A percentile compares a stretch with the other conserved stretches of the same genome.
Conservation (phyloP, 1,140 invertebrate genomes). For the Saccostrea cuccullata region DNA sequence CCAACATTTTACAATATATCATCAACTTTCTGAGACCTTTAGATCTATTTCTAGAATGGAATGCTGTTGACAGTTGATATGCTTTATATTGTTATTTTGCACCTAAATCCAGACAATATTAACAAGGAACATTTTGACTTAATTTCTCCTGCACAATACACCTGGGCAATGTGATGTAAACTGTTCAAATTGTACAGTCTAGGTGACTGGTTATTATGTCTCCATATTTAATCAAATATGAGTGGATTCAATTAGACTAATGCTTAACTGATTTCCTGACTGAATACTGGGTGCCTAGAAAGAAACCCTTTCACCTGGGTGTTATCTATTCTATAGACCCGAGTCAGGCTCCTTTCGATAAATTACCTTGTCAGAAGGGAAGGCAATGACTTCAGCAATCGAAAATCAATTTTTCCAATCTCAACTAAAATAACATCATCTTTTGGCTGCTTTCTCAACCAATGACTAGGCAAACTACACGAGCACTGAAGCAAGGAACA, state of each 20-base stretch:
- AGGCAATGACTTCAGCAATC: constrained; percentile 15
- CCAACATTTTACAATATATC: too few species aligned
- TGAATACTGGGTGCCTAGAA: not conserved
- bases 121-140: not conserved
- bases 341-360: constrained; percentile 21
- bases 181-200: not conserved
- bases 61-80: too few species aligned
- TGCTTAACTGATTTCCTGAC: not conserved
- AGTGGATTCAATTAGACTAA: not conserved
- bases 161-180: not conserved
- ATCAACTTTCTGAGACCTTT: too few species aligned
- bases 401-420: constrained; percentile 4
- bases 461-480: not conserved
- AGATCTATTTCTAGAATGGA: too few species aligned
- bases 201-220: not conserved
- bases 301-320: not conserved
- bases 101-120: not conserved
- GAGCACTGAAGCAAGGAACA: not conserved
- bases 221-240: not conserved
- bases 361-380: not conserved
- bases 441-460: not conserved
- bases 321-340: not conserved
- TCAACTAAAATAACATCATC: not conserved
- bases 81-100: not conserved
- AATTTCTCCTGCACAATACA: constrained; percentile 1